Evolutionary conservation across 1,140 invertebrate genomes (phyloP).

Genomic region (Caenorhabditis latens): DNA sequence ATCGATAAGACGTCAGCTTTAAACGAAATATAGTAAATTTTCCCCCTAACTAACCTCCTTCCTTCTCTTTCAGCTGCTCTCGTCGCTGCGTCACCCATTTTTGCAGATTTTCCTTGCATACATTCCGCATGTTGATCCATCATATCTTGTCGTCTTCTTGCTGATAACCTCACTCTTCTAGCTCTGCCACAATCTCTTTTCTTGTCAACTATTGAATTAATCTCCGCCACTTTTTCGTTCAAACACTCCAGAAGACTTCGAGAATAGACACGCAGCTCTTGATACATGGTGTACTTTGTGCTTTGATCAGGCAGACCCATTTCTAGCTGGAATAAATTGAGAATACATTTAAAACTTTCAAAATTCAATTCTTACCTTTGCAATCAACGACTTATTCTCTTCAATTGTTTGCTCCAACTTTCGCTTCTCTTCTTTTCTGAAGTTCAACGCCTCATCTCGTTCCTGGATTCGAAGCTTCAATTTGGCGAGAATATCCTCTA

Average conservation of each 20-base stretch:
- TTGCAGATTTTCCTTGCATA: conserved; percentile 84
- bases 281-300: conserved; percentile 66
- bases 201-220: conserved; percentile 86
- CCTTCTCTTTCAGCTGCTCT: conserved; percentile 91
- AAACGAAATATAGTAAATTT: conserved; percentile 9
- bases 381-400: conserved; percentile 61
- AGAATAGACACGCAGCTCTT: conserved; percentile 64
- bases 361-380: conserved; percentile 1
- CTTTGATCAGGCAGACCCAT: conserved; percentile 57
- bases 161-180: conserved; percentile 84
- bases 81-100: conserved; percentile 73
- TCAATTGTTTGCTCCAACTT: conserved; percentile 61
- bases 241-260: conserved; percentile 65
- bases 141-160: conserved; percentile 88
- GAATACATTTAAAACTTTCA: neutral
- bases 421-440: conserved; percentile 51
- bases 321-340: conserved; percentile 19
- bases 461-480: conserved; percentile 60
- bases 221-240: conserved; percentile 79
- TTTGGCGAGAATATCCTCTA: conserved; percentile 62
- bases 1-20: neutral
- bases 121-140: conserved; percentile 93
- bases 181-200: conserved; percentile 84
- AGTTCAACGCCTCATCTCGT: conserved; percentile 61
- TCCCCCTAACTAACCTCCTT: conserved; percentile 79